Base-by-base conservation (phyloP, 2,113 vertebrate genomes). In the Anguilla rostrata region DNA sequence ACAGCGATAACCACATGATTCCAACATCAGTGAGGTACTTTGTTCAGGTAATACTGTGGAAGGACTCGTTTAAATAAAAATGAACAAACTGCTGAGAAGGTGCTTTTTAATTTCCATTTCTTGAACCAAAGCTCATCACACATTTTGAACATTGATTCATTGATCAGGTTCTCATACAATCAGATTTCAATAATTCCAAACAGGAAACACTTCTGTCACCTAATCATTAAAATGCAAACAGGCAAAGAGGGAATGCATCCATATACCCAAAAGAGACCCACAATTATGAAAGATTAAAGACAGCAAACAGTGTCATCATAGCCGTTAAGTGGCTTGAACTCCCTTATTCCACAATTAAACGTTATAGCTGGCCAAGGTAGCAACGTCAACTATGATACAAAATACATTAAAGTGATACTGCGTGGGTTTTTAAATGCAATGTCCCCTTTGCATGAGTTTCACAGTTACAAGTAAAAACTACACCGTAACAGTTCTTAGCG, bases 301-400 rank as follows among this genome's bases (percentile, higher is more conserved):
- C 14, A 39, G 39, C 39, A 80, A 39, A 84, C 60, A 49, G 18
- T 34, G 34, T 78, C 56, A 9, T 87, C 46, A 12, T 60, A 8
- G 7, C 85, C 78, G 90, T 90, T 92, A n/a, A 87, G 86, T 4
- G 84, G 86, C 78, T 71, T 87, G 12, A 90, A 84, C 63, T 89
- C 78, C 78, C 66, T 83, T 63, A 84, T 40, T 86, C 49, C 83
- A 87, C 34, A 39, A 81, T 39, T 63, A 39, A 82, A 39, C 39
- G 41, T 84, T 66, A 63, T 83, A 34, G 39, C 83, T 79, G 86
- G 75, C 29, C 82, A 53, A 79, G 84, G 84, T 49, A 22, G 83
- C 66, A 91, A 63, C 79, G 56, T 90, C n/a, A n/a, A 34, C 26
- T 78, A 85, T 46, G 83, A 81, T 85, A 85, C 80, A 87, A 83